phyloP scores from a whole-genome alignment of 2,888 invertebrate species.

The Vannuccia rotundouncinata region DNA sequence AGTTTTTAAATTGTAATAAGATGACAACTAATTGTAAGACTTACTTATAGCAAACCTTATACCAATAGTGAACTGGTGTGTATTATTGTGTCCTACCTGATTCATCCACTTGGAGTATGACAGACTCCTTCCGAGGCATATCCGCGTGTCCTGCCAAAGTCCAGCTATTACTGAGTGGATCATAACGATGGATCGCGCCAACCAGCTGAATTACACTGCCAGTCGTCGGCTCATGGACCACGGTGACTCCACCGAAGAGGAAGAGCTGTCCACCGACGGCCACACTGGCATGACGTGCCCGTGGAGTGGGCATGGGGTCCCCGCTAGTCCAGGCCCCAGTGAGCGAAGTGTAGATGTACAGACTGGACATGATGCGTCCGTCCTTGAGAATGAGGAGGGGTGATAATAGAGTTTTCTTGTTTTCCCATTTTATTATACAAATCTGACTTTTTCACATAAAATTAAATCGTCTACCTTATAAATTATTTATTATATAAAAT shows the following conservation, averaged over 20 bases:
- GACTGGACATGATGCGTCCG: background rate
- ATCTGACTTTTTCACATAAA: no score
- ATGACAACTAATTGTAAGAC: no score
- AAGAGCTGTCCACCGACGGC: background rate
- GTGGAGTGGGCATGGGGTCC: constrained; percentile 47
- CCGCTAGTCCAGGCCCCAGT: constrained; percentile 46
- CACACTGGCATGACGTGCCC: constrained; percentile 51
- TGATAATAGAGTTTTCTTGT: no score
- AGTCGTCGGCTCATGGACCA: background rate
- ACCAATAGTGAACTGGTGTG: no score
- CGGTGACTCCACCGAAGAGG: constrained; percentile 33
- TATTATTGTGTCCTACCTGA: no score
- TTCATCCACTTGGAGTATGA: background rate
- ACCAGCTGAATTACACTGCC: background rate
- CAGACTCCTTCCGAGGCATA: background rate
- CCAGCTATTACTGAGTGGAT: background rate
- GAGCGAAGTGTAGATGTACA: constrained; percentile 9
- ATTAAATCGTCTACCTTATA: no score
- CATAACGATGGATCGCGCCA: background rate
- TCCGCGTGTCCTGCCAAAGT: background rate
- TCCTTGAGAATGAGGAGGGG: background rate
- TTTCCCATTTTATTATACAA: no score
- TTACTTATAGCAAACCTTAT: no score
- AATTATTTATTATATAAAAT: no score
- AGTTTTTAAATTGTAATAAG: no score